Conservation (phyloP, 23 tunicate genomes). For the Halocynthia aurantium region DNA sequence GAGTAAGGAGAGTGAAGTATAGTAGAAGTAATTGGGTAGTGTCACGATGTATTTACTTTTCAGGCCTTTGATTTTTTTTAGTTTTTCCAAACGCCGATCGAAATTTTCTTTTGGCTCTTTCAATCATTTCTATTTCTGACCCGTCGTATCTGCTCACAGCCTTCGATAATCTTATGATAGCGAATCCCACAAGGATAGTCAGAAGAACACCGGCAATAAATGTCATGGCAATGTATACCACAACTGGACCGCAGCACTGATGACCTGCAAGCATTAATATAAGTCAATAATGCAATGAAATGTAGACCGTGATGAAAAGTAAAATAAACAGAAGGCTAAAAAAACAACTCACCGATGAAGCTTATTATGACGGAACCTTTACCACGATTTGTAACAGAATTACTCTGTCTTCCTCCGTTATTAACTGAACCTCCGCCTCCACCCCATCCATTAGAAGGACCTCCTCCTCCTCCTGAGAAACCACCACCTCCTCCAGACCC, state of each 20-base stretch:
- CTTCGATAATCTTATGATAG: conserved; percentile 9
- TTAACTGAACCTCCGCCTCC: conserved; percentile 87
- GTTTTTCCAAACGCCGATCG: too few species aligned
- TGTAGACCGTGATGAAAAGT: too few species aligned
- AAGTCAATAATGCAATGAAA: too few species aligned
- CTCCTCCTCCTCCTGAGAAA: conserved; percentile 85
- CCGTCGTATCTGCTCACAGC: neutral
- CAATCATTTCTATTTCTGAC: neutral
- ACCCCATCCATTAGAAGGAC: conserved; percentile 77
- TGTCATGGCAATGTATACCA: conserved; percentile 60
- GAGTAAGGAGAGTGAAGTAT: too few species aligned
- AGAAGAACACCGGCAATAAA: conserved; percentile 51
- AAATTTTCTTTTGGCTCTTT: too few species aligned
- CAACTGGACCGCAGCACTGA: conserved; percentile 72
- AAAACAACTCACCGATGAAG: conserved; percentile 54
- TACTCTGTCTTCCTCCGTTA: conserved; percentile 49
- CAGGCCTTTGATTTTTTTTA: too few species aligned
- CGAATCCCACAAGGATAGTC: conserved; percentile 24
- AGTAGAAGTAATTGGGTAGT: too few species aligned
- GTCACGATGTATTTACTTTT: too few species aligned
- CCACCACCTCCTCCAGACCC: conserved; percentile 97
- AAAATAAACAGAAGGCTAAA: too few species aligned
- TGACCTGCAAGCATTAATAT: conserved; percentile 36
- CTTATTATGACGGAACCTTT: conserved; percentile 67
- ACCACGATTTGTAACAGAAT: conserved; percentile 18